Evolutionary conservation across 2,113 vertebrate species (phyloP).

Genomic region (Oxyruncus cristatus): DNA sequence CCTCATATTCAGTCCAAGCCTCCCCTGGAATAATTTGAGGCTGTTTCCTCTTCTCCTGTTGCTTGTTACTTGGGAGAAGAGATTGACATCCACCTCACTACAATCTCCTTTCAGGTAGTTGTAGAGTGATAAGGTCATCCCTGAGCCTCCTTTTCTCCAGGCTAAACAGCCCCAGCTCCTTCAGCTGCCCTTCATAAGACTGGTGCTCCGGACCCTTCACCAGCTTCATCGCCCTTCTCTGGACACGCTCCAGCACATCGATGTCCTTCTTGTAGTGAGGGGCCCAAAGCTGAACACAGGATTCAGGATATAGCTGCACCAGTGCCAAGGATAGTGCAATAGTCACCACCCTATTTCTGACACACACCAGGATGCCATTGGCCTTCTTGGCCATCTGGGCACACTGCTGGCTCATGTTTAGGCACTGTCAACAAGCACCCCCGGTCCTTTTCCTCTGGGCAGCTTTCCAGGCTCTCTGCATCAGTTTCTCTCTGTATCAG

Average conservation of each 20-base stretch:
- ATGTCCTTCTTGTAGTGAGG: neutral
- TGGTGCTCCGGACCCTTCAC: neutral
- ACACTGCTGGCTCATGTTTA: neutral
- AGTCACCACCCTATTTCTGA: neutral
- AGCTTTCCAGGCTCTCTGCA: neutral
- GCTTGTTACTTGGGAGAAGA: neutral
- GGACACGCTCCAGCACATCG: fast-evolving
- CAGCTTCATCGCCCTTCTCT: neutral
- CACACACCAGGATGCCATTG: neutral
- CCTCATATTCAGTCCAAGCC: neutral
- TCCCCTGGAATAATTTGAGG: neutral
- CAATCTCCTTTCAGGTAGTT: neutral
- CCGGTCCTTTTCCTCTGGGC: neutral
- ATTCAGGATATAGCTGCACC: fast-evolving
- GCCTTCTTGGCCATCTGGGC: neutral
- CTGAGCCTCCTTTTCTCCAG: neutral
- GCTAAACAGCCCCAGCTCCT: neutral
- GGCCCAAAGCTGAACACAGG: neutral
- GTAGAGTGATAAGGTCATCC: neutral
- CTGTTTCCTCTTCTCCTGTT: neutral
- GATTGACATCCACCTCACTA: fast-evolving
- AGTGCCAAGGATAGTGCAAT: fast-evolving
- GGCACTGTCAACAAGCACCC: fast-evolving
- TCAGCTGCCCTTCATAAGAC: neutral
- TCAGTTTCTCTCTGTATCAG: neutral